phyloP scores from a whole-genome alignment of 2,797 vertebrate genomes.

The Amblyopsis hoosieri region DNA sequence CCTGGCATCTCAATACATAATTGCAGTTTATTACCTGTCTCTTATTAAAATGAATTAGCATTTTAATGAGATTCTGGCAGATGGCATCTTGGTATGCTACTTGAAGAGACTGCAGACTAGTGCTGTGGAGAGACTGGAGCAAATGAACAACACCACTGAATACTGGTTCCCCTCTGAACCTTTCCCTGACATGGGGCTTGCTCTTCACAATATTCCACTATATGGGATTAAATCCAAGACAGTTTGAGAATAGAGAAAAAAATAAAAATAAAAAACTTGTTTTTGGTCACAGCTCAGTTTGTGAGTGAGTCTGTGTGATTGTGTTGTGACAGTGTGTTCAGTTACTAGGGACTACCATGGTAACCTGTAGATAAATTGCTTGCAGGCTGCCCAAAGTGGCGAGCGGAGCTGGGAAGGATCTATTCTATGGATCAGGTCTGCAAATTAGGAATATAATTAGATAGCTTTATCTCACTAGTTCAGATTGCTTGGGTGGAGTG shows the following conservation, averaged over 20 bases:
- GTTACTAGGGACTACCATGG: slow-evolving; percentile 39
- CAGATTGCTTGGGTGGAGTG: slow-evolving; percentile 54
- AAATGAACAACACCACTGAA: slow-evolving; percentile 23
- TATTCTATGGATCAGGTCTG: slow-evolving; percentile 70
- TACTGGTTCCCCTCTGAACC: slow-evolving; percentile 21
- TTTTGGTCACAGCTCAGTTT: neutral
- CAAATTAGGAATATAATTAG: slow-evolving; percentile 81
- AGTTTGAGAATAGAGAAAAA: slow-evolving; percentile 6
- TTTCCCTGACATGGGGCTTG: slow-evolving; percentile 4
- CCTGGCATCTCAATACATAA: slow-evolving; percentile 79
- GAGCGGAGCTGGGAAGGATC: slow-evolving; percentile 59
- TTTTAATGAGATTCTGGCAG: slow-evolving; percentile 83
- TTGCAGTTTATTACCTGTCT: slow-evolving; percentile 87
- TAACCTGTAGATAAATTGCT: slow-evolving; percentile 51
- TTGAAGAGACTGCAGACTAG: slow-evolving; percentile 59
- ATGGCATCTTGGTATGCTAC: slow-evolving; percentile 76
- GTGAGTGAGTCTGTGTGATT: slow-evolving; percentile 9
- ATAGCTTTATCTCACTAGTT: slow-evolving; percentile 72
- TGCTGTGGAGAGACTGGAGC: slow-evolving; percentile 31
- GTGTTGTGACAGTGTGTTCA: slow-evolving; percentile 21
- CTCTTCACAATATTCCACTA: neutral
- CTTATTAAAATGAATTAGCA: slow-evolving; percentile 90
- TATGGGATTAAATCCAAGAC: neutral
- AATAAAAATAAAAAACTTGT: neutral
- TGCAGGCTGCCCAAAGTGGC: slow-evolving; percentile 39